A percentile compares a stretch with the other conserved stretches of the same genome.
Conservation (phyloP, 2,797 vertebrate species). For the Lutjanus campechanus region DNA sequence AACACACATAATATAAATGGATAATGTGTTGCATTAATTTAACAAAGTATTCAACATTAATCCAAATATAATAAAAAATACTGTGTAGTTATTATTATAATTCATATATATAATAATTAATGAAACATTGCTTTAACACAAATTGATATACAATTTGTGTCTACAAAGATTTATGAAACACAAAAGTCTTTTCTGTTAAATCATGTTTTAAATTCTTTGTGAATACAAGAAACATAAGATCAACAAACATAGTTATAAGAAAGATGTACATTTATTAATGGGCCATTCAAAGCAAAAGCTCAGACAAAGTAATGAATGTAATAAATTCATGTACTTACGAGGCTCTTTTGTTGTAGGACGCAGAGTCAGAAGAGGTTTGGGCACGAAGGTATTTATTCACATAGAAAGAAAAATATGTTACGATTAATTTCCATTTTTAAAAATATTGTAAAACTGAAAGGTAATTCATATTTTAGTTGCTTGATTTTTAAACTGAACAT, state of each 20-base stretch:
- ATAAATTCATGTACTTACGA: slow-evolving; percentile 9
- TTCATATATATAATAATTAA: too few relatives aligned
- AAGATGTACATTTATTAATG: neutral
- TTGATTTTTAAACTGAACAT: neutral
- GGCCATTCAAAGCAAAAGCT: neutral
- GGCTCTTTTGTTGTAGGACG: neutral
- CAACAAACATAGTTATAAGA: neutral
- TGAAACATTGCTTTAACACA: neutral
- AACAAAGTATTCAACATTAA: neutral
- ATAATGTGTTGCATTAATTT: neutral
- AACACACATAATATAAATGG: neutral
- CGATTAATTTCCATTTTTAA: too few relatives aligned
- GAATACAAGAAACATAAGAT: neutral
- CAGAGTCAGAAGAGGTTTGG: neutral
- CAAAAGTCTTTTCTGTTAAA: too few relatives aligned
- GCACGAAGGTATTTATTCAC: neutral
- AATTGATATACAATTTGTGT: neutral
- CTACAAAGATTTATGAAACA: neutral
- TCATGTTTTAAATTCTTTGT: too few relatives aligned
- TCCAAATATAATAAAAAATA: neutral
- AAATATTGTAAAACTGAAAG: too few relatives aligned
- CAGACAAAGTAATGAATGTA: neutral
- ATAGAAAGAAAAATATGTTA: neutral
- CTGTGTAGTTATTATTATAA: too few relatives aligned
- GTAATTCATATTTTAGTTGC: neutral